Conservation (phyloP, 64 coral and sea anemone genomes). For the Pocillopora damicornis region DNA sequence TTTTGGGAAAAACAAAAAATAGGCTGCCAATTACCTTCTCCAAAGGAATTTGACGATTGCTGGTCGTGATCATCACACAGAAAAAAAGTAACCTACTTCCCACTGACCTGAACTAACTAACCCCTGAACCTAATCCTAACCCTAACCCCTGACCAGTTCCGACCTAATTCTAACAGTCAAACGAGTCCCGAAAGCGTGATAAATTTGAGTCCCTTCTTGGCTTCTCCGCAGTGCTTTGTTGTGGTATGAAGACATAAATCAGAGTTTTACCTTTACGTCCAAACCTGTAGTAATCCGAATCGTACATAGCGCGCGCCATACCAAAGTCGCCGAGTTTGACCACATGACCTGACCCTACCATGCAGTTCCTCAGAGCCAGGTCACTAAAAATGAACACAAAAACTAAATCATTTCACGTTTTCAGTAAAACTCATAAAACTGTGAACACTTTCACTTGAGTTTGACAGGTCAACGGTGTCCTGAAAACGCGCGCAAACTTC, state of each 20-base stretch:
- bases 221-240: not conserved
- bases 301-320: slow-evolving; percentile 75
- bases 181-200: not conserved
- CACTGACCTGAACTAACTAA: too few species aligned
- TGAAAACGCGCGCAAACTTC: too few species aligned
- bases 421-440: too few species aligned
- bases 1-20: too few species aligned
- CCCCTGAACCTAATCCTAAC: too few species aligned
- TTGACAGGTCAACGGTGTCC: too few species aligned
- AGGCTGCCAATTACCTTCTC: too few species aligned
- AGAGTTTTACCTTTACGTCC: slow-evolving; percentile 71
- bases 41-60: too few species aligned
- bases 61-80: too few species aligned
- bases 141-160: too few species aligned
- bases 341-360: slow-evolving; percentile 82
- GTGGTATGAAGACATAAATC: not conserved
- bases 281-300: slow-evolving; percentile 89
- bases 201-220: not conserved
- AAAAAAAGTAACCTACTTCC: too few species aligned
- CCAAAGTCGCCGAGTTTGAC: slow-evolving; percentile 93
- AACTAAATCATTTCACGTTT: not conserved
- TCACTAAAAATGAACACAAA: slow-evolving; percentile 36
- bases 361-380: slow-evolving; percentile 85
- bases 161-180: not conserved
- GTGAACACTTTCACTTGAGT: too few species aligned